These are phyloP conservation scores for Eurosta solidaginis DNA, from an alignment of 1,140 invertebrate species.

Conservation along the genomic window DNA sequence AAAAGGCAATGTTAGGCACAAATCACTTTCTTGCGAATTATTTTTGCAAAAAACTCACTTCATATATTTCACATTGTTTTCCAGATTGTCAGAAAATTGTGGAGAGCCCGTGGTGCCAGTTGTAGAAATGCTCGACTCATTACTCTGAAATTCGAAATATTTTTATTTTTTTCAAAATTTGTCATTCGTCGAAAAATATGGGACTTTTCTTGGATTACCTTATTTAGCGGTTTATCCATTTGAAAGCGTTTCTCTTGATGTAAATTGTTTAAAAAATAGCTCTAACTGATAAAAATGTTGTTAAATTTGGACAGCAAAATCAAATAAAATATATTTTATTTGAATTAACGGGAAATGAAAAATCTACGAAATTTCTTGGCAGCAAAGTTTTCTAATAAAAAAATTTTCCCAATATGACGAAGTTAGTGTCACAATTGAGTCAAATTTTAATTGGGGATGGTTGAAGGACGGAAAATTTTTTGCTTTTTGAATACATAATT, in stretches of 20 bases:
- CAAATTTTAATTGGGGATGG: no score
- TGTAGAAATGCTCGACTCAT: conserved; percentile 31
- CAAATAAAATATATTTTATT: conserved; percentile 28
- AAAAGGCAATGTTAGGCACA: neutral
- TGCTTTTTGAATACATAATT: no score
- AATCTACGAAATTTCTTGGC: conserved; percentile 24
- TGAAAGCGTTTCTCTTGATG: neutral
- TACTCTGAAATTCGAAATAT: neutral
- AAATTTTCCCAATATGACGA: conserved; percentile 9
- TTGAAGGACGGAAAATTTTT: no score
- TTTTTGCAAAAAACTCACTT: conserved; percentile 10
- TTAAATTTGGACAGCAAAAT: conserved; percentile 32
- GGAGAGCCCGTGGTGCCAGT: conserved; percentile 24
- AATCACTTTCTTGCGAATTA: neutral
- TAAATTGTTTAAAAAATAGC: neutral
- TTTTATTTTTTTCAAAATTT: neutral
- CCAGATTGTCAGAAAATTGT: conserved; percentile 27
- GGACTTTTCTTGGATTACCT: neutral
- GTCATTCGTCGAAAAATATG: neutral
- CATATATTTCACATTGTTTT: conserved; percentile 32
- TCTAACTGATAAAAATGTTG: conserved; percentile 24
- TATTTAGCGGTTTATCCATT: conserved; percentile 21
- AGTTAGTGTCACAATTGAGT: neutral
- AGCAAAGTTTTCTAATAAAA: conserved; percentile 16
- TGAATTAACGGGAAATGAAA: conserved; percentile 21